Evolutionary conservation across 2,888 invertebrate genomes (phyloP).

Genomic region (Strigamia maritima): DNA sequence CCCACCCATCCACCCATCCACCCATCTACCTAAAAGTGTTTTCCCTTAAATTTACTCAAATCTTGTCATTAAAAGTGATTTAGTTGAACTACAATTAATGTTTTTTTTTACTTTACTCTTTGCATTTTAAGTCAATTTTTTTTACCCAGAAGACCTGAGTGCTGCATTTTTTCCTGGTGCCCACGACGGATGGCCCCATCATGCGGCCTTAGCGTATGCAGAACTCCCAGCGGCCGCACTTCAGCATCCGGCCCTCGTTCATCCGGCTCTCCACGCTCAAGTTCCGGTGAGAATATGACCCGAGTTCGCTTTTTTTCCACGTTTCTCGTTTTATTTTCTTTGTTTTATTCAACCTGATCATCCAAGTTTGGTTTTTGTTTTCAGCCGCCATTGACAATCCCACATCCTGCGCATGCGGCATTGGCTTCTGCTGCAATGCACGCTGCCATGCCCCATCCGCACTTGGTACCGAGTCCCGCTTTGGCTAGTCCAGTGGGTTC

Average conservation of each 20-base stretch:
- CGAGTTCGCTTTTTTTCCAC: background rate
- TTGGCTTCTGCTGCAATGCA: conserved; percentile 67
- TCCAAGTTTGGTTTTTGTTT: background rate
- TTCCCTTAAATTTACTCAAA: background rate
- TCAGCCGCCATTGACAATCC: conserved; percentile 61
- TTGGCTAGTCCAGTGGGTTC: conserved; percentile 83
- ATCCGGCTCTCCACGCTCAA: conserved; percentile 94
- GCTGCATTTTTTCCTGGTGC: conserved; percentile 93
- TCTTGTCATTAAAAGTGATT: conserved; percentile 21
- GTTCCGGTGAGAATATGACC: conserved; percentile 72
- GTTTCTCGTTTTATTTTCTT: background rate
- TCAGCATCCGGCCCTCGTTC: conserved; percentile 68
- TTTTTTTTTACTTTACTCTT: conserved; percentile 7
- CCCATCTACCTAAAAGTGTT: background rate
- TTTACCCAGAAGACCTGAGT: conserved; percentile 69
- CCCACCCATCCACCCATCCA: background rate
- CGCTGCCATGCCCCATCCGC: conserved; percentile 75
- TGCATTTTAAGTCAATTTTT: conserved; percentile 14
- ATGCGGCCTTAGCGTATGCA: conserved; percentile 59
- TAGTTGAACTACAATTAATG: background rate
- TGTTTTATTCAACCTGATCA: background rate
- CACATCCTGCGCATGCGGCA: conserved; percentile 57
- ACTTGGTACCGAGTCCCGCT: conserved; percentile 77
- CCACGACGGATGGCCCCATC: conserved; percentile 86
- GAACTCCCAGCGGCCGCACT: conserved; percentile 71